phyloP scores from a whole-genome alignment of 92 coral and sea anemone species.

The Paragorgia papillata region DNA sequence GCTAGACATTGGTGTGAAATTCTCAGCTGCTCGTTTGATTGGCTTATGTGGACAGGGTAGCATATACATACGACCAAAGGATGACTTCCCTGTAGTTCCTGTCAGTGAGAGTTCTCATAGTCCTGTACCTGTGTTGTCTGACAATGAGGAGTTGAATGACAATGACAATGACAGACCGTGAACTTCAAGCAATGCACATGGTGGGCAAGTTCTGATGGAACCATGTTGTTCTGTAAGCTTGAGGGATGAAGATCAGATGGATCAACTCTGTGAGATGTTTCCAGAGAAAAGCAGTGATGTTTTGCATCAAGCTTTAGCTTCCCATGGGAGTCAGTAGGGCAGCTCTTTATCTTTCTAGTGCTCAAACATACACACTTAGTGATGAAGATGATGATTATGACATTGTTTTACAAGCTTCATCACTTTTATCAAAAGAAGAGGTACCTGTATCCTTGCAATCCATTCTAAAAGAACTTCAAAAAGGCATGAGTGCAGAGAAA shows the following conservation, averaged over 20 bases:
- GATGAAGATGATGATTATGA: background rate
- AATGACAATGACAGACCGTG: too few relatives aligned
- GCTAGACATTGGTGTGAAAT: slow-evolving; percentile 51
- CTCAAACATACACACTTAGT: slow-evolving; percentile 2
- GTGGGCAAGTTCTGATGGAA: too few relatives aligned
- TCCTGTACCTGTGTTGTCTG: background rate
- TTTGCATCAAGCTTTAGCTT: slow-evolving; percentile 39
- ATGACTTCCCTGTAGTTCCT: slow-evolving; percentile 23
- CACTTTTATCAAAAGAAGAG: background rate
- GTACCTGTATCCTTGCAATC: slow-evolving; percentile 5
- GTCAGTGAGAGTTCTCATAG: background rate
- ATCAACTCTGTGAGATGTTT: slow-evolving; percentile 46
- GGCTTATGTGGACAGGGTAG: slow-evolving; percentile 65
- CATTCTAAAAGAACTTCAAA: slow-evolving; percentile 25
- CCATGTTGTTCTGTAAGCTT: too few relatives aligned
- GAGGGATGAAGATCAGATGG: slow-evolving; percentile 31
- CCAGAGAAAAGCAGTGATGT: slow-evolving; percentile 49
- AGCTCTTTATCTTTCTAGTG: slow-evolving; percentile 41
- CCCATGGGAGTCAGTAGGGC: slow-evolving; percentile 39
- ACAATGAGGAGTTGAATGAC: slow-evolving; percentile 3
- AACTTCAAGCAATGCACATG: too few relatives aligned
- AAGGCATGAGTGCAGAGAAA: slow-evolving; percentile 17
- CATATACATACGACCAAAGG: slow-evolving; percentile 53
- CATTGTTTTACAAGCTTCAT: background rate
- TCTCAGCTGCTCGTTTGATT: slow-evolving; percentile 55